Evolutionary conservation across 1,140 invertebrate species (phyloP).

Genomic region (Maniola jurtina): DNA sequence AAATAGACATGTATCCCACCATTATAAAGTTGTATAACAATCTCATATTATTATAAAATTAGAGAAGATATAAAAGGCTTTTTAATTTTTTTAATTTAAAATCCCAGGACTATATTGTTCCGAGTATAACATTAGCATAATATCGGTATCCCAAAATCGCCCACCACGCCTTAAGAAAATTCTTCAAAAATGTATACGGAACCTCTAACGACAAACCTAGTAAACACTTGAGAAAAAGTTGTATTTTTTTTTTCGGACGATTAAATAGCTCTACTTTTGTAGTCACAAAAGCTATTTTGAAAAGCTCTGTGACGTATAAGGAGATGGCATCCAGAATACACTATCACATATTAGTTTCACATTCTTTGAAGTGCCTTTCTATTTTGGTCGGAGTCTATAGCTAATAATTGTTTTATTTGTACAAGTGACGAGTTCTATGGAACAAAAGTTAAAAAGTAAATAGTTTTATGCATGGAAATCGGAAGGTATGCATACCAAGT

Average conservation of each 20-base stretch:
- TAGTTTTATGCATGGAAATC: conserved; percentile 1
- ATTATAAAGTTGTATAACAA: too few relatives aligned
- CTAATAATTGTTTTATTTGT: conserved; percentile 28
- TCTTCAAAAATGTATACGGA: neutral
- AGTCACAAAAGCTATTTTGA: conserved; percentile 16
- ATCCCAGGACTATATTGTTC: too few relatives aligned
- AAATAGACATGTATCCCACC: too few relatives aligned
- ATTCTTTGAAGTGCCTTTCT: conserved; percentile 11
- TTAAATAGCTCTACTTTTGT: conserved; percentile 26
- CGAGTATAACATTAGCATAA: too few relatives aligned
- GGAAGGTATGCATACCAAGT: conserved; percentile 9
- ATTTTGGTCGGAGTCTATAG: conserved; percentile 17
- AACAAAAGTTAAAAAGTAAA: conserved; percentile 14
- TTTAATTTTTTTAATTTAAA: too few relatives aligned
- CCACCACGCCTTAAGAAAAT: too few relatives aligned
- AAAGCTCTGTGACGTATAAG: conserved; percentile 22
- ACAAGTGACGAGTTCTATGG: conserved; percentile 21
- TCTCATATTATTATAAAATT: too few relatives aligned
- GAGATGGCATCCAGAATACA: conserved; percentile 10
- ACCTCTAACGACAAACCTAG: neutral
- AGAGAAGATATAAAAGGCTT: too few relatives aligned
- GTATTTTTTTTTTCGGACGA: conserved; percentile 21
- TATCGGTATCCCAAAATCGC: too few relatives aligned
- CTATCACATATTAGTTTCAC: conserved; percentile 7
- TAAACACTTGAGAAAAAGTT: neutral